Conservation (phyloP, 2,888 invertebrate genomes). For the Harpalus rubripes region DNA sequence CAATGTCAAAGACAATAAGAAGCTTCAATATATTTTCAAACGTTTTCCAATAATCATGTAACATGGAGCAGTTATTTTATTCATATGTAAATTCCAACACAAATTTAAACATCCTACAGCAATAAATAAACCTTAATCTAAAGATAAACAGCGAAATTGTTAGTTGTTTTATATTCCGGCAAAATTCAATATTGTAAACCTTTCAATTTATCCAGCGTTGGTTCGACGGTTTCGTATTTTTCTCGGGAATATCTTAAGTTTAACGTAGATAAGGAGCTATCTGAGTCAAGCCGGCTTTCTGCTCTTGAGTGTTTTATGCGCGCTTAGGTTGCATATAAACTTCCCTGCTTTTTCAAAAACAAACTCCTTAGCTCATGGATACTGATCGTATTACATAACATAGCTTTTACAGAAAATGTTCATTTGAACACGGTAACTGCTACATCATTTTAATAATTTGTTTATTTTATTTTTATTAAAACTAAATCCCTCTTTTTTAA, state of each 20-base stretch:
- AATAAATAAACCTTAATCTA: conserved; percentile 51
- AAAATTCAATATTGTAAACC: conserved; percentile 53
- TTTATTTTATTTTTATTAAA: neutral
- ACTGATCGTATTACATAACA: neutral
- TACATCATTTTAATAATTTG: neutral
- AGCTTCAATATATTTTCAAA: conserved; percentile 17
- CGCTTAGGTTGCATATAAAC: conserved; percentile 48
- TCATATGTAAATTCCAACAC: conserved; percentile 28
- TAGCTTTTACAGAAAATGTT: neutral
- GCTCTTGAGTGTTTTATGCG: conserved; percentile 44
- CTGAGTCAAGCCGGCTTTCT: conserved; percentile 31
- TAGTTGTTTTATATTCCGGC: conserved; percentile 44
- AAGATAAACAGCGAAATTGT: conserved; percentile 31
- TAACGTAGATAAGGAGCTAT: conserved; percentile 47
- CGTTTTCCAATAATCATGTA: conserved; percentile 13
- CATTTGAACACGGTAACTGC: neutral
- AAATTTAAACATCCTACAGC: conserved; percentile 32
- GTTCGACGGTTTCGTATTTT: conserved; percentile 44
- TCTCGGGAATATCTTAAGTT: conserved; percentile 37
- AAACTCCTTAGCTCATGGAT: conserved; percentile 4
- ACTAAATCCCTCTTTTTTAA: no score
- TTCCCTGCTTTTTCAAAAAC: conserved; percentile 34
- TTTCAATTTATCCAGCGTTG: conserved; percentile 42
- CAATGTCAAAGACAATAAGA: neutral
- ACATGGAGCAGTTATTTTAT: conserved; percentile 10